Conservation (phyloP, 1,140 invertebrate genomes). For the Hestina assimilis region DNA sequence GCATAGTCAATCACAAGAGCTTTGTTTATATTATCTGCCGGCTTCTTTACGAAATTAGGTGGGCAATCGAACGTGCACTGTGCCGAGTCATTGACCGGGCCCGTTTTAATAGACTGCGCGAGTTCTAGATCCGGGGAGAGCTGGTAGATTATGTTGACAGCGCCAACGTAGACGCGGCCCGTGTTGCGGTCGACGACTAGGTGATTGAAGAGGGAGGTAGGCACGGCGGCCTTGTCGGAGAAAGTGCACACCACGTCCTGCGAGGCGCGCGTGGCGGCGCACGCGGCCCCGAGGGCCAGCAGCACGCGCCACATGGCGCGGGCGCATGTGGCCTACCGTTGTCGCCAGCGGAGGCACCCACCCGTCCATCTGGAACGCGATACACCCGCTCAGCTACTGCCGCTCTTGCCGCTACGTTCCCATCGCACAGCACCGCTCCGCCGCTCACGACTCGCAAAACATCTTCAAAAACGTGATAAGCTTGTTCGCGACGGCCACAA, state of each 20-base stretch:
- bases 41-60: conserved; percentile 82
- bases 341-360: conserved; percentile 56
- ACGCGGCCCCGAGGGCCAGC: conserved; percentile 72
- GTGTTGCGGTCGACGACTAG: conserved; percentile 95
- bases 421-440: conserved; percentile 67
- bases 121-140: conserved; percentile 91
- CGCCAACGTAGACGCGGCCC: conserved; percentile 94
- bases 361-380: conserved; percentile 72
- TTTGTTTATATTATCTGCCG: conserved; percentile 96
- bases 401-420: conserved; percentile 54
- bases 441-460: conserved; percentile 26
- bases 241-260: conserved; percentile 83
- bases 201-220: conserved; percentile 85
- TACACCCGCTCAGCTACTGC: conserved; percentile 67
- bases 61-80: conserved; percentile 94
- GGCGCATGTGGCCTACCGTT: conserved; percentile 72
- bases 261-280: conserved; percentile 70
- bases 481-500: conserved; percentile 19
- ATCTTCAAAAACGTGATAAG: conserved; percentile 6
- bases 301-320: conserved; percentile 74
- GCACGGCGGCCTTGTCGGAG: conserved; percentile 80
- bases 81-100: conserved; percentile 92
- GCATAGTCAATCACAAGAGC: conserved; percentile 96
- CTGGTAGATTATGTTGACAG: conserved; percentile 95
- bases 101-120: conserved; percentile 89